A percentile compares a stretch with the other conserved stretches of the same genome.
Evolutionary conservation across 2,113 vertebrate genomes (phyloP).

Genomic region (Phaethon lepturus): DNA sequence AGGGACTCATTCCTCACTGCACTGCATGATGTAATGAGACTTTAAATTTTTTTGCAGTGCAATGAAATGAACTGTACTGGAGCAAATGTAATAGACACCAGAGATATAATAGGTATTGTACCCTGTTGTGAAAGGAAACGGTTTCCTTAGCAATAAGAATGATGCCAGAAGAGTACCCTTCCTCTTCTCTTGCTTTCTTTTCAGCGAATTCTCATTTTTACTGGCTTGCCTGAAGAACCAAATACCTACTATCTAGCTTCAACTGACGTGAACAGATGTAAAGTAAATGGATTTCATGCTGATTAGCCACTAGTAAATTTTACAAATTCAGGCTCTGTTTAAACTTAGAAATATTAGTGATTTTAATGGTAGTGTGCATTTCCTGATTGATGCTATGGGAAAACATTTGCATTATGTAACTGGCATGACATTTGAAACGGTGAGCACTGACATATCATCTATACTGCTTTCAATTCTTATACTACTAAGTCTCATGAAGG

Average conservation of each 20-base stretch:
- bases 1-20: background rate
- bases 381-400: background rate
- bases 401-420: background rate
- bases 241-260: background rate
- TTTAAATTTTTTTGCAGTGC: background rate
- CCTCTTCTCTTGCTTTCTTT: background rate
- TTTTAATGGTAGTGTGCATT: background rate
- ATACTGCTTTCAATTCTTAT: background rate
- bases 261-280: background rate
- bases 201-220: background rate
- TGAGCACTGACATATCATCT: background rate
- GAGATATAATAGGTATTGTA: background rate
- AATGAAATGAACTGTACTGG: background rate
- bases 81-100: background rate
- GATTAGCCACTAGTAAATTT: background rate
- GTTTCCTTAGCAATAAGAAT: slow-evolving; percentile 43
- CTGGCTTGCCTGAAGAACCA: background rate
- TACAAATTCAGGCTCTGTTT: background rate
- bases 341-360: background rate
- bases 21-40: background rate
- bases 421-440: background rate
- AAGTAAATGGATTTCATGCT: background rate
- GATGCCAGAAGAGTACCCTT: background rate
- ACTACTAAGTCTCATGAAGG: background rate
- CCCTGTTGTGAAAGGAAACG: background rate